Evolutionary conservation across 2,888 invertebrate species (phyloP).

Genomic region (Papilio elwesi): DNA sequence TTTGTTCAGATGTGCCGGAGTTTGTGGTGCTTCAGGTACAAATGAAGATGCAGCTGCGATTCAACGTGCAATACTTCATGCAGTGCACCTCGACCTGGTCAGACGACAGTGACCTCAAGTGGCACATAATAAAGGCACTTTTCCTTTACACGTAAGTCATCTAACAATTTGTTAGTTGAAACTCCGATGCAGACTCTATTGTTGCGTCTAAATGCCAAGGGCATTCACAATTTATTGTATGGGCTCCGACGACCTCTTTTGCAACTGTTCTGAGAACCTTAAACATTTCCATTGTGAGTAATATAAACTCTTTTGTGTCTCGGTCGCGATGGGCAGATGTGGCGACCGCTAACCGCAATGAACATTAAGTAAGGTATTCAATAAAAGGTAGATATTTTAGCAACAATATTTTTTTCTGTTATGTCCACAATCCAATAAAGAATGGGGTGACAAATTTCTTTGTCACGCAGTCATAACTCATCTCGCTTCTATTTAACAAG

Average conservation of each 20-base stretch:
- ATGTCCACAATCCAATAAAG: not conserved
- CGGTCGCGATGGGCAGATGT: not conserved
- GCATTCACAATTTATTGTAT: slow-evolving; percentile 21
- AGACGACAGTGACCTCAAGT: slow-evolving; percentile 86
- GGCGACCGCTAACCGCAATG: not conserved
- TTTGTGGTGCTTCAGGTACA: slow-evolving; percentile 88
- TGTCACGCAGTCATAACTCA: too few species aligned
- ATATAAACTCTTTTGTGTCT: slow-evolving; percentile 1
- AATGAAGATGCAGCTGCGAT: slow-evolving; percentile 73
- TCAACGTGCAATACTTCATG: slow-evolving; percentile 86
- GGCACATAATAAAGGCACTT: slow-evolving; percentile 88
- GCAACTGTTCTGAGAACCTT: not conserved
- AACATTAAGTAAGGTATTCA: not conserved
- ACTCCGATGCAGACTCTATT: not conserved
- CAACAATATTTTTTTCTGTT: not conserved
- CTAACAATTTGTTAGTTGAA: slow-evolving; percentile 11
- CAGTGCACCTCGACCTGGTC: slow-evolving; percentile 90
- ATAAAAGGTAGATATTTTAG: not conserved
- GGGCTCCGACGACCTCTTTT: not conserved
- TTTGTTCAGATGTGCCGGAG: slow-evolving; percentile 89
- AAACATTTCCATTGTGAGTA: slow-evolving; percentile 8
- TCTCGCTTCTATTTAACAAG: too few species aligned
- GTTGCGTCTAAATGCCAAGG: slow-evolving; percentile 17
- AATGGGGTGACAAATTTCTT: too few species aligned
- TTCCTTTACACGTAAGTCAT: slow-evolving; percentile 88